Percentiles rank a stretch among this genome's conserved stretches.
Conservation (phyloP, 2,797 vertebrate species). For the Sylvia borin region DNA sequence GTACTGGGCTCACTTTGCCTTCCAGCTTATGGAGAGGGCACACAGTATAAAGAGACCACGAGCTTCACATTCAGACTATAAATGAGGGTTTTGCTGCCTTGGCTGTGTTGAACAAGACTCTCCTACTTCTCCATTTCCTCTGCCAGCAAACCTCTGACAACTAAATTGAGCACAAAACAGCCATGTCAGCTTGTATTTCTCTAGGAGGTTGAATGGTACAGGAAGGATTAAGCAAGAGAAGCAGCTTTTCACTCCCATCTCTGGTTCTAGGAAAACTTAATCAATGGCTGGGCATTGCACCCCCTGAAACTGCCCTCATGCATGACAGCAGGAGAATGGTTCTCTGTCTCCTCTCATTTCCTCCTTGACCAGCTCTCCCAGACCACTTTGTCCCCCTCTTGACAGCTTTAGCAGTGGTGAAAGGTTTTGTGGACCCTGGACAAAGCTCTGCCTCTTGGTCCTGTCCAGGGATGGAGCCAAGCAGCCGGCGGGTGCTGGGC, state of each 20-base stretch:
- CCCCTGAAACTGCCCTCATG: not conserved
- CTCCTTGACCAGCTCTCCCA: not conserved
- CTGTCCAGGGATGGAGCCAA: not conserved
- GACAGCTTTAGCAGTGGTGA: not conserved
- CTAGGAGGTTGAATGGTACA: not conserved
- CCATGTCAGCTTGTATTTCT: conserved; percentile 17
- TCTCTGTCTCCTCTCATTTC: conserved; percentile 26
- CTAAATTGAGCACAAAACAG: not conserved
- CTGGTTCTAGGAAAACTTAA: conserved; percentile 25
- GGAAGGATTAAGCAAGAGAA: conserved; percentile 51
- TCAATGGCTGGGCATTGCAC: not conserved
- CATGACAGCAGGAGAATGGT: not conserved
- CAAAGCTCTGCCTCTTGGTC: not conserved
- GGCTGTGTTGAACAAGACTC: conserved; percentile 8
- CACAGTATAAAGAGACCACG: not conserved
- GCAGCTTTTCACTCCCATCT: conserved; percentile 29
- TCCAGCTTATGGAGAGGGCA: not conserved
- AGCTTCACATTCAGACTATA: not conserved
- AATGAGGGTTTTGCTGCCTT: conserved; percentile 11
- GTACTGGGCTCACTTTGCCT: not conserved
- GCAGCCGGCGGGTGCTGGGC: not conserved
- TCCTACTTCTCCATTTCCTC: conserved; percentile 5
- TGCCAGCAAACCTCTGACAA: conserved; percentile 36
- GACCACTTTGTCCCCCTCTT: not conserved
- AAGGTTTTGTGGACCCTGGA: not conserved